Conservation (phyloP, 2,888 invertebrate genomes). For the Apotomis capreana region DNA sequence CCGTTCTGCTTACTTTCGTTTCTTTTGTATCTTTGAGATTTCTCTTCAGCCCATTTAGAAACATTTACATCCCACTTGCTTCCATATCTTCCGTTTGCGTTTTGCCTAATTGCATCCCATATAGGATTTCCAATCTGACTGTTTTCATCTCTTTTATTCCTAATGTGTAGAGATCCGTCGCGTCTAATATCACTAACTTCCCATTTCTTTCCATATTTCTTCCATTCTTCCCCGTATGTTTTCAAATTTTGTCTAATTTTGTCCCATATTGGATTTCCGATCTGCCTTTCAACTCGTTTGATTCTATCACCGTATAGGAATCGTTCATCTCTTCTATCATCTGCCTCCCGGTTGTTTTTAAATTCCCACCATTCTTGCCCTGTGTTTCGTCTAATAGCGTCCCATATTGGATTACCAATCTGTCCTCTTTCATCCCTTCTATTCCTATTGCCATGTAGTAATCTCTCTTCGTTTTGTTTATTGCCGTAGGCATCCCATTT, state of each 20-base stretch:
- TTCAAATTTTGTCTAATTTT: slow-evolving; percentile 10
- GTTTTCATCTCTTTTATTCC: background rate
- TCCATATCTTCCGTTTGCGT: background rate
- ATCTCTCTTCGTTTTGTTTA: background rate
- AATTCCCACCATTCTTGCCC: background rate
- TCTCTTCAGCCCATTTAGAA: background rate
- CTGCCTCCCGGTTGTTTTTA: slow-evolving; percentile 7
- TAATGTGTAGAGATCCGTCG: background rate
- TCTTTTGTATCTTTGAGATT: background rate
- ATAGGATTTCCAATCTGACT: background rate
- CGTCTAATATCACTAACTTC: background rate
- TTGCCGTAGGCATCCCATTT: background rate
- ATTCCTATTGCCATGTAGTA: background rate
- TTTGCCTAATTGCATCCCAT: background rate
- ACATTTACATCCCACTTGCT: slow-evolving; percentile 8
- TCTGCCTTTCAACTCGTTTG: background rate
- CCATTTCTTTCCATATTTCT: slow-evolving; percentile 12
- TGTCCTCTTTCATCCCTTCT: slow-evolving; percentile 10
- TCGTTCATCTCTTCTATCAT: background rate
- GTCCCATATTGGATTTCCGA: background rate
- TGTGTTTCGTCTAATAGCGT: background rate
- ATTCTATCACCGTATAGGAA: background rate
- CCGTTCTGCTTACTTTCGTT: background rate
- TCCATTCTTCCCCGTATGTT: slow-evolving; percentile 12
- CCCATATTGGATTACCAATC: background rate